A percentile compares a stretch with the other conserved stretches of the same genome.
Evolutionary conservation across 2,113 vertebrate genomes (phyloP).

Genomic region (Chaetorhynchus papuensis): DNA sequence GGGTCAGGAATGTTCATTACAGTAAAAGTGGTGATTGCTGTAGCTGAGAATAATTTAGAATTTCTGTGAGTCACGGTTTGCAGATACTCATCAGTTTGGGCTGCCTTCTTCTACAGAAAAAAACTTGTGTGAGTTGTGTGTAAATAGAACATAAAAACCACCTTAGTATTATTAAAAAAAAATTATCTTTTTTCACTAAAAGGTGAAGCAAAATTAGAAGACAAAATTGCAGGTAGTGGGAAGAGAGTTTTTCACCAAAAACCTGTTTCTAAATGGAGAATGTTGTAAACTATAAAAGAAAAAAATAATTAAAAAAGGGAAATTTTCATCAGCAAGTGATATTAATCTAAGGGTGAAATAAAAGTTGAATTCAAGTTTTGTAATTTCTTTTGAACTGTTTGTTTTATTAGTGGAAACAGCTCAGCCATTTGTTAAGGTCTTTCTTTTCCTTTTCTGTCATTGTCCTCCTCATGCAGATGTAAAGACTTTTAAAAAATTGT

Average conservation of each 20-base stretch:
- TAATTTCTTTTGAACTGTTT: background rate
- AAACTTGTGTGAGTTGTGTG: rapidly evolving
- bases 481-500: rapidly evolving
- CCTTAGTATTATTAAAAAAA: background rate
- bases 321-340: background rate
- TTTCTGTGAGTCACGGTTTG: background rate
- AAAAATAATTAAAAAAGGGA: background rate
- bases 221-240: background rate
- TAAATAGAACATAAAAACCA: background rate
- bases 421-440: rapidly evolving
- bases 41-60: background rate
- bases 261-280: background rate
- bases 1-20: background rate
- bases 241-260: background rate
- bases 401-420: background rate
- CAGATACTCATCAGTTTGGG: background rate
- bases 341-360: background rate
- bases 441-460: background rate
- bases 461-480: rapidly evolving
- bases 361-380: background rate
- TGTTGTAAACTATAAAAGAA: background rate
- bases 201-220: background rate
- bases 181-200: background rate
- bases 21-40: background rate
- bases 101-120: background rate